Base-by-base conservation (phyloP, 2,113 vertebrate genomes). In the Procapra przewalskii region DNA sequence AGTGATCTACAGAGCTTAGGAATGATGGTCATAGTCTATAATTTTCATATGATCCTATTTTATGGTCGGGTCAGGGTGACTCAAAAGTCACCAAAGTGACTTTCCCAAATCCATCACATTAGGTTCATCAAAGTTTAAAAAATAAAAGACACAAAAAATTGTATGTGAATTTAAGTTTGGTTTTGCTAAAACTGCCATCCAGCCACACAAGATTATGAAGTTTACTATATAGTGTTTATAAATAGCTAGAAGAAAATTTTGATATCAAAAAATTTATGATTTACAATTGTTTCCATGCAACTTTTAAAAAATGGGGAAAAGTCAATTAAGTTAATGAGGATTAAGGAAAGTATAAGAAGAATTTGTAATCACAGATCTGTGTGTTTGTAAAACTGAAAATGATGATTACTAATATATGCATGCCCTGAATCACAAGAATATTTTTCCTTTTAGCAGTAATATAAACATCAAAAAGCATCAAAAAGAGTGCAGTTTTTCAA, bases 341-440 rank as follows among this genome's bases (percentile, higher is more conserved):
- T 16, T 92, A 96, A 79, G 25, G 43, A 86, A 96, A 64, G 4
- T 62, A 48, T 48, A 92, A 57, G 29, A 87, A 31, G 15, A 87
- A 90, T 92, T 92, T 67, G 14, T 14, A 86, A 81, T 71, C n/a
- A 60, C 14, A 90, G 81, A 60, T 23, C 14, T 79, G 88, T 88
- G 64, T 90, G 11, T 64, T 91, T 91, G 21, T n/a, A 92, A 94
- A 81, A 86, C 27, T 84, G 5, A 82, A 95, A 93, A 95, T 57
- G 75, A 80, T 36, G 16, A 90, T 59, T 93, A 25, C 8, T 91
- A 40, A 54, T n/a, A 48, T 88, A 80, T 5, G 27, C 10, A 52
- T 77, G 43, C 62, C 14, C 17, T 92, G 59, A 85, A 71, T 92
- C n/a, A 62, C 23, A 83, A 77, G 21, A 43, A n/a, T 48, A 50